Evolutionary conservation across 2,797 vertebrate genomes (phyloP), one percentile per base, ranked within the genome.

Genomic region (Craterocephalus amniculus): DNA sequence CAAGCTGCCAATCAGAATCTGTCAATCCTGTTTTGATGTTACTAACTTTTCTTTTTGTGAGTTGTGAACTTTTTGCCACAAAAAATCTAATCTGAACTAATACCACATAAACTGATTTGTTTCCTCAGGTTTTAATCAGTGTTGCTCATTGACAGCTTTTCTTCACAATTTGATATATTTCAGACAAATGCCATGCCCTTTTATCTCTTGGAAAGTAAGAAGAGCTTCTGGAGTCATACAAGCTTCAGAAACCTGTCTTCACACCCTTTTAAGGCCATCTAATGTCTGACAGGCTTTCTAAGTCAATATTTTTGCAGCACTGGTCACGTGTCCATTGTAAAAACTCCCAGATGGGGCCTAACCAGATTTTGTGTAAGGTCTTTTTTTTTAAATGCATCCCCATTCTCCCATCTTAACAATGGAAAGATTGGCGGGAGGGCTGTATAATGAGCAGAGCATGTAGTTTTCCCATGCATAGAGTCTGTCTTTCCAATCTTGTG

Each of bases 381-480:
- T 40, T 40, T 40, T 40, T 40, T 40, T 40, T 40, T 16, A 1
- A 64, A 54, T 61, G 20, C 64, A 64, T 51, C 26, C 52, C 67
- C 55, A 32, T 78, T 59, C 76, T 74, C 77, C 67, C 55, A 59
- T 74, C 72, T 79, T 84, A 83, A 91, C 87, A 89, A 89, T 90
- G 88, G 84, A 88, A 87, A 74, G 63, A 76, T 61, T 55, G 58
- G 64, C 74, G 78, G 79, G 73, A 72, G 72, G 77, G 66, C 56
- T 56, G 13, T 69, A 43, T 70, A 79, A 79, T 86, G 71, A 83
- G 79, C 72, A 56, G 57, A 80, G 74, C 76, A 59, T 86, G 80
- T 79, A 55, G 40, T 77, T 85, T 80, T 77, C 79, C 89, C 73
- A 76, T 78, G 67, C 78, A 14, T 70, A 34, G 49, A 59, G 71